These are phyloP conservation scores for Sapajus apella DNA, from an alignment of 2,113 vertebrate species.

Conservation along the genomic window DNA sequence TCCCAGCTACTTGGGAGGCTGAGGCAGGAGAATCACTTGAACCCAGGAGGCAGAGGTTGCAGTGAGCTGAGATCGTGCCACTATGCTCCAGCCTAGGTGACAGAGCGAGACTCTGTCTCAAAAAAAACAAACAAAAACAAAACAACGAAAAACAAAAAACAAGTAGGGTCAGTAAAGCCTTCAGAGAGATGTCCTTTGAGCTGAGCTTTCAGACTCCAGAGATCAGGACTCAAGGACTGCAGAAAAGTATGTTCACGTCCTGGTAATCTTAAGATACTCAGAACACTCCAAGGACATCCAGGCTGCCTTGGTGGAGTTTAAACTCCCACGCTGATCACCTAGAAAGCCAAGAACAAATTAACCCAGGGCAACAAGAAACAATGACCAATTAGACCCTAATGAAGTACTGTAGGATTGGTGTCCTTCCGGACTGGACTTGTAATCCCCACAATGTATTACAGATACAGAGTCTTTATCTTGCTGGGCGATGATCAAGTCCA, in stretches of 20 bases:
- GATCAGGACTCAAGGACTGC: not conserved
- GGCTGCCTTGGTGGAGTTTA: not conserved
- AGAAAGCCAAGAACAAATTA: not conserved
- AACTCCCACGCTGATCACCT: not conserved
- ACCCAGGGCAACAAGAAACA: not conserved
- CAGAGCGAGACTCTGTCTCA: too few species aligned
- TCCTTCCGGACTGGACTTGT: not conserved
- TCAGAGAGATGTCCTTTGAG: not conserved
- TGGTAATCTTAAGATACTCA: rapidly evolving
- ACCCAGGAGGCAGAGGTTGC: too few species aligned
- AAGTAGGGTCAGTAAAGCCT: not conserved
- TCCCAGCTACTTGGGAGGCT: too few species aligned
- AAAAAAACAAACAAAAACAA: too few species aligned
- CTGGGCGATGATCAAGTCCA: not conserved
- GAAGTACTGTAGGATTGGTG: not conserved
- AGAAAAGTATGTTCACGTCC: rapidly evolving
- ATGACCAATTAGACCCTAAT: rapidly evolving
- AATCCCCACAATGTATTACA: rapidly evolving
- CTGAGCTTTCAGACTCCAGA: not conserved
- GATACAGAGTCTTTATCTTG: not conserved
- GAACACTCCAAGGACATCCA: not conserved
- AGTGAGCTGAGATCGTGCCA: too few species aligned
- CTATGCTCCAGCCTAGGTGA: too few species aligned
- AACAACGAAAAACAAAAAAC: too few species aligned
- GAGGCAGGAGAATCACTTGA: too few species aligned